Base-by-base conservation (phyloP, 2,888 invertebrate species). In the Lepidochitona cinerea region DNA sequence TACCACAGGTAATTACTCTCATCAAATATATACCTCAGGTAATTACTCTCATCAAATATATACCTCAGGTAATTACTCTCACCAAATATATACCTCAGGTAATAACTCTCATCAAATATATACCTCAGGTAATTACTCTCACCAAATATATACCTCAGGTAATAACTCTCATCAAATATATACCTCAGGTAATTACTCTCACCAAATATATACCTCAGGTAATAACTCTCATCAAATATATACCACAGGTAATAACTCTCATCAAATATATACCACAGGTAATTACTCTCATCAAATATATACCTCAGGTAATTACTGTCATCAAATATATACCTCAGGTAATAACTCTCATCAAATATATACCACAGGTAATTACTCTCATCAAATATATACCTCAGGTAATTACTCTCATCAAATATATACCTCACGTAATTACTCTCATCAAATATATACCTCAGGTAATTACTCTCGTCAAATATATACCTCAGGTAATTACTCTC, bases 21-120 rank as follows among this genome's bases (percentile, higher is more conserved):
- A 97, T 98, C 84, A 99, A 99, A 93, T 99, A 99, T 90, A 93
- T 99, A 75, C 99, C 99, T 9, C 99, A 99, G 94, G 97, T 97
- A 88, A n/a, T n/a, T n/a, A n/a, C n/a, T n/a, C n/a, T n/a, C n/a
- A n/a, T n/a, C n/a, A n/a, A n/a, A n/a, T n/a, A n/a, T n/a, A n/a
- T n/a, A n/a, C n/a, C n/a, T n/a, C 93, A 99, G 78, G 93, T 94
- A 67, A 97, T 99, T 82, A 99, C 99, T 0, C 93, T 98, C 77
- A 97, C 98, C 84, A 99, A 99, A 93, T 99, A 99, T 90, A 93
- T 99, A 75, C 99, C 99, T 9, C 99, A 99, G 94, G 97, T 97
- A 88, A n/a, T n/a, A n/a, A n/a, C n/a, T n/a, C n/a, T n/a, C n/a
- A n/a, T n/a, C n/a, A n/a, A n/a, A n/a, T n/a, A n/a, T n/a, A n/a